These are phyloP conservation scores for Oconnorella tubifera DNA, from an alignment of 2,888 invertebrate genomes.

Conservation along the genomic window DNA sequence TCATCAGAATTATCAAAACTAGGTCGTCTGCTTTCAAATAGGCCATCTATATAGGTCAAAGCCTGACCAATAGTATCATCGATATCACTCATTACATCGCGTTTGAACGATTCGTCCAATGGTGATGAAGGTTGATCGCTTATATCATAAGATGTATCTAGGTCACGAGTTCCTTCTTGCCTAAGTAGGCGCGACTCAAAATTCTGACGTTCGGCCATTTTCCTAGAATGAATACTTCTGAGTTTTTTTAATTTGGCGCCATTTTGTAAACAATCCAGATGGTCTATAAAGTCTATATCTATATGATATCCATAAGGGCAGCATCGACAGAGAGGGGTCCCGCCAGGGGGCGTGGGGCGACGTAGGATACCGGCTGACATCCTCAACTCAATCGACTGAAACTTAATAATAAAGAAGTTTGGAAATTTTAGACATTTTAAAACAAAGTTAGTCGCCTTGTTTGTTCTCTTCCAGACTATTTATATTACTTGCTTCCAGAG, in stretches of 20 bases:
- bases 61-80: neutral
- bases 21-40: neutral
- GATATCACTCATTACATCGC: neutral
- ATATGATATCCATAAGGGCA: slow-evolving; percentile 91
- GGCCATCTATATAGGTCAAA: neutral
- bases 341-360: too few relatives aligned
- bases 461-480: too few relatives aligned
- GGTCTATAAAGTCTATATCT: slow-evolving; percentile 81
- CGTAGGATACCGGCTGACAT: too few relatives aligned
- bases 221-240: neutral
- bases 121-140: neutral
- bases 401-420: too few relatives aligned
- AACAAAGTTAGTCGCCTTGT: too few relatives aligned
- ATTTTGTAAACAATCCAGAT: slow-evolving; percentile 65
- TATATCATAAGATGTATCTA: too few relatives aligned
- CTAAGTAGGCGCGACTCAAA: neutral
- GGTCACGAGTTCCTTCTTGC: neutral
- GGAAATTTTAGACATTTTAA: too few relatives aligned
- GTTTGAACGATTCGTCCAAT: neutral
- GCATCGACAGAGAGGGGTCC: slow-evolving; percentile 66
- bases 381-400: too few relatives aligned
- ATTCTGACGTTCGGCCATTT: neutral
- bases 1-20: neutral
- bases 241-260: neutral
- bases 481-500: too few relatives aligned